phyloP scores from a whole-genome alignment of 2,797 vertebrate genomes.

The Phyllotis vaccarum region DNA sequence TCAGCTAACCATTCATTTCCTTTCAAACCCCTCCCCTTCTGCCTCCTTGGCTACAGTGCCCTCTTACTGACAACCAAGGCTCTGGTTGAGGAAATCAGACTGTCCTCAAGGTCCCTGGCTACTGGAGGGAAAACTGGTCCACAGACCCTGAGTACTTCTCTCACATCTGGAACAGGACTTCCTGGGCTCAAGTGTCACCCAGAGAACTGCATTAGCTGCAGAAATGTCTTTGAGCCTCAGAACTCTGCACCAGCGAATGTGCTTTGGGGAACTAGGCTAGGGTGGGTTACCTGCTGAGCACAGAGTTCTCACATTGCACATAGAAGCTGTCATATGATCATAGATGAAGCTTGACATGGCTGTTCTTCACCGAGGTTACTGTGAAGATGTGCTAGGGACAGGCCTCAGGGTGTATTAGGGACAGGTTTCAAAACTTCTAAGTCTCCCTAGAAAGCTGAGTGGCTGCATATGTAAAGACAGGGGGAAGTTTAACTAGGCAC shows the following conservation, averaged over 20 bases:
- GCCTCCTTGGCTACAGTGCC: fast-evolving
- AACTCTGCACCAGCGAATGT: background rate
- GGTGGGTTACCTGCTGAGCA: background rate
- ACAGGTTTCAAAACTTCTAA: too few species aligned
- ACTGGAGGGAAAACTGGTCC: background rate
- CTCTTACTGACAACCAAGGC: fast-evolving
- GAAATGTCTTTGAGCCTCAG: background rate
- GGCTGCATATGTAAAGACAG: too few species aligned
- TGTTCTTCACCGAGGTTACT: background rate
- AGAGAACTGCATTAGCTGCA: background rate
- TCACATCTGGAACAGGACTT: background rate
- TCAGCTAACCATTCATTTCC: fast-evolving
- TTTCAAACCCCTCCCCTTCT: background rate
- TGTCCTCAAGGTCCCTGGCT: background rate
- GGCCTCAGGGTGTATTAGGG: too few species aligned
- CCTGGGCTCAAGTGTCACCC: background rate
- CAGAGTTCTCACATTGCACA: background rate
- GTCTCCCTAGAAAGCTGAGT: background rate
- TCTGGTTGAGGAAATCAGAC: background rate
- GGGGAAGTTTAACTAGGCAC: background rate
- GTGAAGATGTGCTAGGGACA: background rate
- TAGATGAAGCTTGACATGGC: background rate
- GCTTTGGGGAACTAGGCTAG: background rate
- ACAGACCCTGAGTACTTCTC: background rate
- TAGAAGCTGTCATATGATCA: background rate